Evolutionary conservation across 2,888 invertebrate species (phyloP).

Genomic region (Perizoma flavofasciatum): DNA sequence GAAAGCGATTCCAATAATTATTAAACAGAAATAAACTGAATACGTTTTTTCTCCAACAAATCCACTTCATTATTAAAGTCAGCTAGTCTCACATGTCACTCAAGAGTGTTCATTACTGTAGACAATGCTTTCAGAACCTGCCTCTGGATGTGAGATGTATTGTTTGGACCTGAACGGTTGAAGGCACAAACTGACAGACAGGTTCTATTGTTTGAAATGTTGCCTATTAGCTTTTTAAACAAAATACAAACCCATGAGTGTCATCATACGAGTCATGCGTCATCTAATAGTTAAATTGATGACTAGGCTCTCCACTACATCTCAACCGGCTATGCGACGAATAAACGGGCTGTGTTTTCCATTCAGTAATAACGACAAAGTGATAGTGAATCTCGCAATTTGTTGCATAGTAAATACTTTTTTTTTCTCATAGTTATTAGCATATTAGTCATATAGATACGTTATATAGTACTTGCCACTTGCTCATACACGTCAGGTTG

Average conservation of each 20-base stretch:
- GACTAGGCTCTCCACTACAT: too few relatives aligned
- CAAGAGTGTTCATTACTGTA: constrained; percentile 5
- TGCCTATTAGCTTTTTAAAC: not conserved
- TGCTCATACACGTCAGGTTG: constrained; percentile 1
- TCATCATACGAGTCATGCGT: too few relatives aligned
- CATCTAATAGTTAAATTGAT: too few relatives aligned
- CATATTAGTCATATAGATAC: constrained; percentile 7
- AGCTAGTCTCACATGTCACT: constrained; percentile 13
- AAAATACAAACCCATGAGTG: too few relatives aligned
- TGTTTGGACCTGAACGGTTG: constrained; percentile 10
- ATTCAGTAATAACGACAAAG: constrained; percentile 2
- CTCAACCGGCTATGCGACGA: too few relatives aligned
- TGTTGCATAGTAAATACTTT: constrained; percentile 2
- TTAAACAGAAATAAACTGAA: not conserved
- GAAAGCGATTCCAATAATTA: constrained; percentile 1
- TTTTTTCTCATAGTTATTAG: constrained; percentile 5
- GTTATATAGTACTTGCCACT: not conserved
- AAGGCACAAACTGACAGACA: constrained; percentile 4
- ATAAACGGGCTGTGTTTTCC: not conserved
- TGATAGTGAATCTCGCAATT: constrained; percentile 4
- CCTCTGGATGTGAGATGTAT: constrained; percentile 4
- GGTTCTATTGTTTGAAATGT: constrained; percentile 6
- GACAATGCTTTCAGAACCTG: constrained; percentile 14
- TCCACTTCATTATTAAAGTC: not conserved
- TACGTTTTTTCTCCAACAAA: constrained; percentile 1